Base-by-base conservation (phyloP, 2,113 vertebrate species). In the Psilopogon haemacephalus region DNA sequence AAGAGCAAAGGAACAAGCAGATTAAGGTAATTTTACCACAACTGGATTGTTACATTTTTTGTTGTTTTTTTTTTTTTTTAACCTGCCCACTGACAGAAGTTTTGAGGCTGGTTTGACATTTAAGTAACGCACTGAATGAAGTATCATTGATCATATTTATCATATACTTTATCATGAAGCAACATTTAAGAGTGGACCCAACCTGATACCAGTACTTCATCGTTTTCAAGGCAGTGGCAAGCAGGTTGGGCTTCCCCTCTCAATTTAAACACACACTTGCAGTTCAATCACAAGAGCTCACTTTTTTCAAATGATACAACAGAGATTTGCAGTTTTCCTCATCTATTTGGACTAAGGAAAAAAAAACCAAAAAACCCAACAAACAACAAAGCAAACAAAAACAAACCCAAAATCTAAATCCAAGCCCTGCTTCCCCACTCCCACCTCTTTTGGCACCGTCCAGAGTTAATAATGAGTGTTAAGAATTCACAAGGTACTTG, bases 61-160 rank as follows among this genome's bases (percentile, higher is more conserved):
- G n/a, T n/a, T n/a, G n/a, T n/a, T n/a, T n/a, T n/a, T n/a, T n/a
- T n/a, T n/a, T n/a, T n/a, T n/a, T n/a, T n/a, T n/a, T n/a, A n/a
- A 97, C 94, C 96, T 91, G 95, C 84, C 82, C 86, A 93, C 91
- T 97, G 93, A 81, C 85, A 96, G 77, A 71, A 96, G 68, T 88
- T 90, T 95, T 95, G 93, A 94, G 88, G 44, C 38, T 82, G 80
- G 67, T 40, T 83, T 95, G 92, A 97, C 97, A 98, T 93, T 95
- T 94, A 96, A 95, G 92, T 83, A 89, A 69, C 77, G 83, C 65
- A 92, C 68, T 96, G 54, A 89, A 92, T 94, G 88, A n/a, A n/a
- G n/a, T n/a, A n/a, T n/a, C n/a, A n/a, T n/a, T n/a, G n/a, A n/a
- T n/a, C n/a, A n/a, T n/a, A n/a, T n/a, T n/a, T n/a, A n/a, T n/a